Percentiles rank a stretch among this genome's conserved stretches.
Conservation (phyloP, 2,797 vertebrate genomes). For the Lepus oiostolus region DNA sequence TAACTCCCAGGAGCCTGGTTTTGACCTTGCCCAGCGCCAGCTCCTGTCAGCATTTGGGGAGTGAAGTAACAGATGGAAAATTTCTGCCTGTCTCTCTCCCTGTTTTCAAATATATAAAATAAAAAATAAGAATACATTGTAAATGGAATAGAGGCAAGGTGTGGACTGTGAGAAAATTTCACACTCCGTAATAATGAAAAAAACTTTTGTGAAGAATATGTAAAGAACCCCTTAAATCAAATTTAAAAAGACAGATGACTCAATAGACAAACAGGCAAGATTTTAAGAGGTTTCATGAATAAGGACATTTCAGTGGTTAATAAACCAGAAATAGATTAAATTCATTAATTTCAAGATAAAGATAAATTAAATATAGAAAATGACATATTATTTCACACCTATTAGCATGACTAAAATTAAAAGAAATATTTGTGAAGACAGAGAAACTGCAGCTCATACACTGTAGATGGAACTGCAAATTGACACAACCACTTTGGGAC, state of each 20-base stretch:
- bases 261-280: not conserved
- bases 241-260: not conserved
- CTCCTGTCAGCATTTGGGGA: too few species aligned
- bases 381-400: not conserved
- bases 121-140: too few species aligned
- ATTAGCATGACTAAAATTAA: not conserved
- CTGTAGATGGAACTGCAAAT: not conserved
- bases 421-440: not conserved
- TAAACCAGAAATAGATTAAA: not conserved
- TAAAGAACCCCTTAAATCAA: not conserved
- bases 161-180: not conserved
- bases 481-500: not conserved
- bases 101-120: too few species aligned
- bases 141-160: not conserved
- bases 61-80: too few species aligned
- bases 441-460: not conserved
- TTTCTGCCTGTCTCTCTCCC: too few species aligned
- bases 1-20: too few species aligned
- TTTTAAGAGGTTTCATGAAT: conserved; percentile 11
- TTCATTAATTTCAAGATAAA: conserved; percentile 12
- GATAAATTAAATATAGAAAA: not conserved
- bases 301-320: not conserved
- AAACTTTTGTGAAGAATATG: not conserved
- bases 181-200: not conserved
- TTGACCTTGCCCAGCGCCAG: too few species aligned